Percentiles rank a stretch among this genome's conserved stretches.
phyloP scores from a whole-genome alignment of 2,888 invertebrate species.

The Conistra vaccinii region DNA sequence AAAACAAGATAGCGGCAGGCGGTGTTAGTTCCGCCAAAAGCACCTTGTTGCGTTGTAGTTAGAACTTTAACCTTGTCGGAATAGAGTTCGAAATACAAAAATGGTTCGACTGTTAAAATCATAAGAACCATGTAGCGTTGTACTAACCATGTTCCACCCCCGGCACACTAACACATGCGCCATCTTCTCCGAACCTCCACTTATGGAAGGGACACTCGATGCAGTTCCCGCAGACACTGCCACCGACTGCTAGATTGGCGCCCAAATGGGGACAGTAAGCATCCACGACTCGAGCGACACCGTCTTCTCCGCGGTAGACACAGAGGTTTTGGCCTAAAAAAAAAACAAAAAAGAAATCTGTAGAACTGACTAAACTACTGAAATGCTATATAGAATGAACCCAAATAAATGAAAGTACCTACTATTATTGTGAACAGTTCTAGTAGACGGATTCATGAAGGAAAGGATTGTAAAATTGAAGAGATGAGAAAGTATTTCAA shows the following conservation, averaged over 20 bases:
- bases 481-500: too few relatives aligned
- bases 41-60: not conserved
- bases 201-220: constrained; percentile 97
- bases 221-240: constrained; percentile 94
- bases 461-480: not conserved
- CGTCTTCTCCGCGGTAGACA: constrained; percentile 92
- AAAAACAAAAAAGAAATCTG: not conserved
- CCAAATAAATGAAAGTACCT: too few relatives aligned
- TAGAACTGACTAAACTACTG: not conserved
- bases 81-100: not conserved
- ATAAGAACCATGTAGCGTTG: not conserved
- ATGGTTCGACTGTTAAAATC: not conserved
- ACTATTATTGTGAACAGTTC: not conserved
- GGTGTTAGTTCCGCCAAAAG: too few relatives aligned
- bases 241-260: constrained; percentile 96
- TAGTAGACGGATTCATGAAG: not conserved
- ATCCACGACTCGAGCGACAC: constrained; percentile 93
- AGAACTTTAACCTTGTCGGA: not conserved
- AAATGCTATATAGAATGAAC: too few relatives aligned
- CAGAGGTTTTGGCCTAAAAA: constrained; percentile 94
- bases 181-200: constrained; percentile 95
- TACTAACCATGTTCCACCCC: constrained; percentile 81
- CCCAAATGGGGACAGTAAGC: constrained; percentile 98
- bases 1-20: too few relatives aligned
- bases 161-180: constrained; percentile 94